phyloP scores from a whole-genome alignment of 2,797 vertebrate genomes.

The Calcarius lapponicus region DNA sequence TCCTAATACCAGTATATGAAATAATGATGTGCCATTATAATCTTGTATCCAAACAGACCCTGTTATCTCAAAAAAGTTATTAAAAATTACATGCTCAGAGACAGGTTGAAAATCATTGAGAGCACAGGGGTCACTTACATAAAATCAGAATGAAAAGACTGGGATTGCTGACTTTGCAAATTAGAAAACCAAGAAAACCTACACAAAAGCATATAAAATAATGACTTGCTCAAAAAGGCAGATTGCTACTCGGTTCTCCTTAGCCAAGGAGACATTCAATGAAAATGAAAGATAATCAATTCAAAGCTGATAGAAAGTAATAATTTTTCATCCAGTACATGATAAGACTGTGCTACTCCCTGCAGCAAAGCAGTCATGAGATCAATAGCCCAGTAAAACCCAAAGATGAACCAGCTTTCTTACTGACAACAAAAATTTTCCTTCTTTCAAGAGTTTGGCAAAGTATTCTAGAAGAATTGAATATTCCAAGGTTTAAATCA shows the following conservation, averaged over 20 bases:
- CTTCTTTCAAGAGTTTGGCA: not conserved
- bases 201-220: conserved; percentile 48
- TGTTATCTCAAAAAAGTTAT: conserved; percentile 28
- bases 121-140: not conserved
- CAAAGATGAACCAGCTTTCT: not conserved
- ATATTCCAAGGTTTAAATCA: not conserved
- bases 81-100: conserved; percentile 29
- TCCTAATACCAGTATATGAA: not conserved
- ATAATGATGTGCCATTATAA: conserved; percentile 20
- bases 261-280: conserved; percentile 54
- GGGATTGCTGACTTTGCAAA: conserved; percentile 52
- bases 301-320: conserved; percentile 59
- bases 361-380: conserved; percentile 17
- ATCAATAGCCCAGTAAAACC: conserved; percentile 38
- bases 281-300: conserved; percentile 66
- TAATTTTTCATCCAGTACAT: conserved; percentile 48
- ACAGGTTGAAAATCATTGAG: conserved; percentile 20
- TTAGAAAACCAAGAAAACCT: conserved; percentile 36
- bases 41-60: not conserved
- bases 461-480: not conserved
- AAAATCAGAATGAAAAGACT: conserved; percentile 44
- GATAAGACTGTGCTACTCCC: conserved; percentile 29
- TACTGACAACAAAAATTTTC: conserved; percentile 15
- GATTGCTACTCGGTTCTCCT: conserved; percentile 34
- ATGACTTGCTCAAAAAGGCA: conserved; percentile 41